Conservation (phyloP, 1,140 invertebrate genomes). For the Arion vulgaris region DNA sequence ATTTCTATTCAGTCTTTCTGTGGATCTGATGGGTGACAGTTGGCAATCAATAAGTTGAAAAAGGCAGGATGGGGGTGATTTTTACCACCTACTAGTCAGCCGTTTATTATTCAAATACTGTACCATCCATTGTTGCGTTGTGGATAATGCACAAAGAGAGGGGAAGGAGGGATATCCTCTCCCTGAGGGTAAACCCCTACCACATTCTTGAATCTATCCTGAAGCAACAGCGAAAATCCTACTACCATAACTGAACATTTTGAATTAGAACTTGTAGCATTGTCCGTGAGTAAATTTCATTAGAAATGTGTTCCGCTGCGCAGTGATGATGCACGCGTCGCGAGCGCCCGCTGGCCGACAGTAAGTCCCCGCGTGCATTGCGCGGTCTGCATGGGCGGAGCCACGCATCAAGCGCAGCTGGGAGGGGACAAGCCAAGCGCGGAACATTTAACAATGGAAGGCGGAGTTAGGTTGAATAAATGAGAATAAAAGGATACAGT, state of each 20-base stretch:
- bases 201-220: neutral
- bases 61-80: neutral
- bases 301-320: constrained; percentile 5
- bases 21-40: constrained; percentile 39
- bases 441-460: neutral
- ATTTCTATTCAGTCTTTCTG: constrained; percentile 41
- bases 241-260: neutral
- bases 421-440: neutral
- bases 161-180: neutral
- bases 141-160: neutral
- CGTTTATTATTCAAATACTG: neutral
- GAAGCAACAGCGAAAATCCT: neutral
- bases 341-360: neutral
- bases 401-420: neutral
- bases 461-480: neutral
- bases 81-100: neutral
- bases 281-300: constrained; percentile 43
- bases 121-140: neutral
- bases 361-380: neutral
- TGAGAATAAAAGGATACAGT: constrained; percentile 17
- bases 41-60: constrained; percentile 42
- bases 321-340: neutral
- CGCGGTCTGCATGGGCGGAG: neutral
- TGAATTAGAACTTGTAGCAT: constrained; percentile 35
- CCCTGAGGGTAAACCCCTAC: neutral